Evolutionary conservation across 1,140 invertebrate genomes (phyloP), one percentile per base, ranked within the genome.

Genomic region (Lepidostoma basale): DNA sequence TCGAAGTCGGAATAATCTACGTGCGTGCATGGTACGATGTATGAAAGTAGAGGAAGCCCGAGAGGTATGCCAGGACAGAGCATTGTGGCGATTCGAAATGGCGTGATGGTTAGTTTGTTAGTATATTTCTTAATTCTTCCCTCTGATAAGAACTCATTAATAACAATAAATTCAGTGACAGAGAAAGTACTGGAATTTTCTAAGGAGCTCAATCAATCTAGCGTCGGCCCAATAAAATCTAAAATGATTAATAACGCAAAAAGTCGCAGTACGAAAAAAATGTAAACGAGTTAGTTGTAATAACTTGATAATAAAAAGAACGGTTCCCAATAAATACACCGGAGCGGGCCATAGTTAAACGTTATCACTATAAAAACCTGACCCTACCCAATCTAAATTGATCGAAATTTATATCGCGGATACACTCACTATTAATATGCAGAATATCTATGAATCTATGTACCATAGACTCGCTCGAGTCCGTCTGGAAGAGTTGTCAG

Each of bases 311-410:
- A 36, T 36, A 36, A 36, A 36, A 36, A 36, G 33, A 36, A 36
- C 33, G 33, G 33, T 36, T 36, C 5, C 2, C 33, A 36, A 36
- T 36, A 36, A 9, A 36, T 9, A 36, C 14, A n/a, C n/a, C n/a
- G n/a, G n/a, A n/a, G 33, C 2, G 9, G 14, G 33, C 33, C 33
- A n/a, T n/a, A n/a, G 33, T n/a, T 36, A 36, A 22, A 49, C 12
- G 22, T 49, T 49, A 49, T 59, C 20, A 39, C 9, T 59, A 39
- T 40, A 59, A 59, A 42, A 59, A 59, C 30, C 56, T 59, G 56
- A 59, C 56, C 52, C 56, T 59, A 25, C 56, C 33, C 56, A 59
- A 59, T 59, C 33, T 42, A 23, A 59, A 59, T 59, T 40, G 33
- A 59, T 59, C 56, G 36, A 59, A 59, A 39, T 59, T 59, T 39